Conservation (phyloP, 64 coral and sea anemone genomes). For the Porites lutea region DNA sequence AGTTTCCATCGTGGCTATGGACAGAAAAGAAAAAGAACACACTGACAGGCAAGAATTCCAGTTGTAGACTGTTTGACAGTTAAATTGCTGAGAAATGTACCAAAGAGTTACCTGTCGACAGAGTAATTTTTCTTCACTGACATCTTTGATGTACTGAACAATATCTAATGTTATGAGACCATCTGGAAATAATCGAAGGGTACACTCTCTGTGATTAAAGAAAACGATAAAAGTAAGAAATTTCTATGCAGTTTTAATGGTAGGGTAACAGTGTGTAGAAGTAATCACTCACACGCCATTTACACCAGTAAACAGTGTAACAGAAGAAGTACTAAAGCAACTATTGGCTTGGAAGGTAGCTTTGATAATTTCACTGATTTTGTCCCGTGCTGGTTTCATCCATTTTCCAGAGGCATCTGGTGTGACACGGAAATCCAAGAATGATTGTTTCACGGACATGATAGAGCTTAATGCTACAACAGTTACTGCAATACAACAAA, state of each 20-base stretch:
- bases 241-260: neutral
- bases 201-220: conserved; percentile 20
- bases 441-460: conserved; percentile 74
- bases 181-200: conserved; percentile 48
- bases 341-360: neutral
- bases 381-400: conserved; percentile 1
- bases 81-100: no score
- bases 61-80: no score
- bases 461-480: neutral
- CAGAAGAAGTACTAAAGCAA: neutral
- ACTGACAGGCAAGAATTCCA: no score
- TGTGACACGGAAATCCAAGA: conserved; percentile 62
- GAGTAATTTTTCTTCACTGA: neutral
- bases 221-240: neutral
- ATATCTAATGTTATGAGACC: conserved; percentile 54
- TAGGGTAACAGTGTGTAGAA: no score
- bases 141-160: conserved; percentile 26
- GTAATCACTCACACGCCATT: conserved; percentile 15
- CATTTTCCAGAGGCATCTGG: conserved; percentile 56
- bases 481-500: neutral
- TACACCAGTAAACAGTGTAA: conserved; percentile 13
- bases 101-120: neutral
- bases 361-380: conserved; percentile 45
- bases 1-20: no score
- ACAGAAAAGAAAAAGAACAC: no score